Evolutionary conservation across 2,797 vertebrate genomes (phyloP).

Genomic region (Hybognathus amarus): DNA sequence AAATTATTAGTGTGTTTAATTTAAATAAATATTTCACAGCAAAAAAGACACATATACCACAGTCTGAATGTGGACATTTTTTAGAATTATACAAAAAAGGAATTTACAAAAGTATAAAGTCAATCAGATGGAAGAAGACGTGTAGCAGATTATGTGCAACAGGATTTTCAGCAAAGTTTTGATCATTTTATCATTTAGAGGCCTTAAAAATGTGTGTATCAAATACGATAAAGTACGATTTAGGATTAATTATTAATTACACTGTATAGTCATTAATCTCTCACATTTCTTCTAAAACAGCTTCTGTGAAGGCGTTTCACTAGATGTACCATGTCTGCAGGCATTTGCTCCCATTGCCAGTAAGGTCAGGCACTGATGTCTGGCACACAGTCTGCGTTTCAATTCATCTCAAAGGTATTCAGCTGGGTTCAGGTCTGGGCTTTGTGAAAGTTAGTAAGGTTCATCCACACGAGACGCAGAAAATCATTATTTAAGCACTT

Average conservation of each 20-base stretch:
- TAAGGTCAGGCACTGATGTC: not conserved
- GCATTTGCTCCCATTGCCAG: not conserved
- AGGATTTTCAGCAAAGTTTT: not conserved
- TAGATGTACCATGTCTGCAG: not conserved
- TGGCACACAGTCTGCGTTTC: conserved; percentile 8
- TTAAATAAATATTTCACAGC: not conserved
- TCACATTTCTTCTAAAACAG: not conserved
- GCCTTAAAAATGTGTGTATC: not conserved
- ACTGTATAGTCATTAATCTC: not conserved
- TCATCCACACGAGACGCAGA: not conserved
- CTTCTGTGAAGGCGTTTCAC: conserved; percentile 3
- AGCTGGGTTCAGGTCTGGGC: conserved; percentile 3
- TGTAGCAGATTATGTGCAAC: not conserved
- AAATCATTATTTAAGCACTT: conserved; percentile 6
- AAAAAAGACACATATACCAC: not conserved
- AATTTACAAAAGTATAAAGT: not conserved
- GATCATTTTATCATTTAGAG: not conserved
- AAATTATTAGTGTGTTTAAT: not conserved
- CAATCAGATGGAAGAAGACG: not conserved
- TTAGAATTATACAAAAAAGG: not conserved
- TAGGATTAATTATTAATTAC: not conserved
- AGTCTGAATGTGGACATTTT: not conserved
- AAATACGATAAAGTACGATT: not conserved
- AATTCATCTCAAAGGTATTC: conserved; percentile 2
- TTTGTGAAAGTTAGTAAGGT: not conserved